Evolutionary conservation across 2,113 vertebrate genomes (phyloP).

Genomic region (Mesembrinibis cayennensis): DNA sequence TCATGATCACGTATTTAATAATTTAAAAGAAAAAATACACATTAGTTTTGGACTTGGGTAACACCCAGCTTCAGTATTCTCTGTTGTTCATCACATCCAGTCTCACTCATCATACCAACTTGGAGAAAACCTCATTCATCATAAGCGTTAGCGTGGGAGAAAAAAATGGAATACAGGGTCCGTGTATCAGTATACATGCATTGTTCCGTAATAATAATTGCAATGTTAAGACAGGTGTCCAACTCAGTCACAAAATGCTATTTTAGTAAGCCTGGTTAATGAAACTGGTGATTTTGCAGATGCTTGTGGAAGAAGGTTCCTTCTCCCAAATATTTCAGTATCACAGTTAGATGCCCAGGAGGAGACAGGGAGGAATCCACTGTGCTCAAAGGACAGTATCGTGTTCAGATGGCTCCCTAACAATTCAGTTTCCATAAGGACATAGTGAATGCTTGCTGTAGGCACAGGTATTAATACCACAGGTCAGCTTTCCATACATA

Average conservation of each 20-base stretch:
- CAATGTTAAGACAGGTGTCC: neutral
- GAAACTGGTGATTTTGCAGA: neutral
- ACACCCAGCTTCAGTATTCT: neutral
- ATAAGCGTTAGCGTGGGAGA: fast-evolving
- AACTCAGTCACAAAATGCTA: neutral
- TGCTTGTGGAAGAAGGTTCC: neutral
- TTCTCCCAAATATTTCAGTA: neutral
- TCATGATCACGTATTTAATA: neutral
- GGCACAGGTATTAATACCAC: neutral
- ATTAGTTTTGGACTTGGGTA: neutral
- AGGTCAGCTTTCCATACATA: neutral
- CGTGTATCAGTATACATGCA: neutral
- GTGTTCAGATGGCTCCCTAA: neutral
- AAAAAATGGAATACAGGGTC: neutral
- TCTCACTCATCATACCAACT: neutral
- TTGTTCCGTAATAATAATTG: neutral
- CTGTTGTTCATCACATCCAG: neutral
- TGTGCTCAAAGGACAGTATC: neutral
- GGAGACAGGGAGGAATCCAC: neutral
- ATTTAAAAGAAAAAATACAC: neutral
- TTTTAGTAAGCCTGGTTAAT: neutral
- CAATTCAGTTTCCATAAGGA: neutral
- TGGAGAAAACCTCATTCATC: neutral
- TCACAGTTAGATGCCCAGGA: neutral
- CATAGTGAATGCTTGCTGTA: neutral